phyloP scores from a whole-genome alignment of 2,797 vertebrate species.

The Pempheris klunzingeri region DNA sequence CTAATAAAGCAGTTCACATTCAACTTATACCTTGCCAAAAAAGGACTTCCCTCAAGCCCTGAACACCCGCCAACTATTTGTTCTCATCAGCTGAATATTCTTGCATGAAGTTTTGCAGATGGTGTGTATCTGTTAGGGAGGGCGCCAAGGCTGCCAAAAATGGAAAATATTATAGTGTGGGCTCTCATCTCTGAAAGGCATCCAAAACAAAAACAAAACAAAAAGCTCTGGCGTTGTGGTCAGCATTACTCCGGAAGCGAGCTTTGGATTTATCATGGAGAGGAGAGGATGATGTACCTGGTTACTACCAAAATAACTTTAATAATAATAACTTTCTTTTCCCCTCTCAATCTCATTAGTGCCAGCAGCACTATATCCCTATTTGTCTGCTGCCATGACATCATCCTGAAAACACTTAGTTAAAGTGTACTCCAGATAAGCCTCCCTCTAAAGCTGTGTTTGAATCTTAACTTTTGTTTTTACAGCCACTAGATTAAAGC shows the following conservation, averaged over 20 bases:
- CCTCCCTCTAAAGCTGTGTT: conserved; percentile 32
- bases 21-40: conserved; percentile 49
- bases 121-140: conserved; percentile 15
- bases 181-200: conserved; percentile 23
- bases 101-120: conserved; percentile 57
- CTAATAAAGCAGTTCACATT: conserved; percentile 25
- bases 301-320: conserved; percentile 55
- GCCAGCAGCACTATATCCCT: conserved; percentile 57
- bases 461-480: conserved; percentile 58
- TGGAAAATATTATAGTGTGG: conserved; percentile 36
- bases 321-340: conserved; percentile 7
- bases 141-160: conserved; percentile 34
- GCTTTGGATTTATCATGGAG: conserved; percentile 46
- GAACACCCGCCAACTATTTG: conserved; percentile 52
- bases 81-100: conserved; percentile 62
- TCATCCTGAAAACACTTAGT: conserved; percentile 68
- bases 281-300: conserved; percentile 44
- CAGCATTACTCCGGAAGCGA: conserved; percentile 7
- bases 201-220: conserved; percentile 41
- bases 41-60: conserved; percentile 43
- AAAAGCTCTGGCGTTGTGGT: conserved; percentile 38
- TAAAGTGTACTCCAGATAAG: conserved; percentile 57
- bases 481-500: conserved; percentile 57
- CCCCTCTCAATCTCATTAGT: conserved; percentile 34
- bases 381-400: conserved; percentile 73